Percentiles rank a stretch among this genome's conserved stretches.
Evolutionary conservation across 2,113 vertebrate genomes (phyloP).

Genomic region (human): GRCh38 chr6:13002501-13003000

Average conservation of each 20-base stretch:
- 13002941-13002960: background rate
- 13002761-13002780: slow-evolving; percentile 16
- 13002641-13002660: slow-evolving; percentile 11
- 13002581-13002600: background rate
- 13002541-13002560: background rate
- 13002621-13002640: background rate
- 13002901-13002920: background rate
- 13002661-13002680: slow-evolving; percentile 54
- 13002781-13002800: slow-evolving; percentile 24
- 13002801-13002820: slow-evolving; percentile 56
- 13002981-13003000: background rate
- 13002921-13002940: background rate
- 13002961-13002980: slow-evolving; percentile 19
- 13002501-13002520: background rate
- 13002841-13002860: background rate
- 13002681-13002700: slow-evolving; percentile 71
- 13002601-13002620: background rate
- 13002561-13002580: background rate
- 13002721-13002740: slow-evolving; percentile 65
- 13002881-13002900: background rate
- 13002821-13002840: background rate
- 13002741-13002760: slow-evolving; percentile 70
- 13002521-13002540: background rate
- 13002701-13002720: slow-evolving; percentile 70
- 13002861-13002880: background rate